Evolutionary conservation across 2,888 invertebrate species (phyloP), one percentile per base, ranked within the genome.

Genomic region (Steromphala cineraria): DNA sequence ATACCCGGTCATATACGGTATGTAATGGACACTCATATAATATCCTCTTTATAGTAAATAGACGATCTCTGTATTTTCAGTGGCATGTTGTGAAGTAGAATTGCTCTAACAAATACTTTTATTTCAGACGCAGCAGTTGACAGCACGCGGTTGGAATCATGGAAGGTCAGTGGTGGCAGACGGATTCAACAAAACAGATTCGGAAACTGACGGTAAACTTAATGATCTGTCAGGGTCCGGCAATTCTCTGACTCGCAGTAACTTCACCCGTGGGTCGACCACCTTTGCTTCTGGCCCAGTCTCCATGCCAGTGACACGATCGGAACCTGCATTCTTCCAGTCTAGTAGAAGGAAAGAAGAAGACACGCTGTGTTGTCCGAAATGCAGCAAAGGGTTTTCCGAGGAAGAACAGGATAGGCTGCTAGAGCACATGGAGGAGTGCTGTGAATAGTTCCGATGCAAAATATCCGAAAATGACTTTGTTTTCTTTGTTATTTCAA

Each of bases 381-480:
- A 89, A 56, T 91, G 91, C 80, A 83, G 83, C 40, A 87, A 87
- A 67, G 87, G 87, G 55, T 91, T 88, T 84, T 81, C 83, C 2
- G 82, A 86, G 17, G 87, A 85, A 15, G 82, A 87, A 62, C 89
- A 90, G 53, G 82, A 81, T 7, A 88, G 89, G 74, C 81, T 90
- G 46, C 62, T 90, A 17, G 88, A 88, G 53, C 91, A 91, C 82
- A 87, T 91, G 80, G 90, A 91, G 36, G 62, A 80, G 2, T 91
- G 91, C 83, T 87, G 87, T 86, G 88, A 89, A 80, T 86, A 53
- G 28, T 53, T 75, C 1, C 10, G 1, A 19, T 10, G 28, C 10
- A 67, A 67, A 31, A n/a, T n/a, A n/a, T n/a, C n/a, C n/a, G n/a
- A n/a, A n/a, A n/a, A n/a, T n/a, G n/a, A n/a, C n/a, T n/a, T n/a